phyloP scores from a whole-genome alignment of 2,797 vertebrate genomes.

The Rachycentron canadum region DNA sequence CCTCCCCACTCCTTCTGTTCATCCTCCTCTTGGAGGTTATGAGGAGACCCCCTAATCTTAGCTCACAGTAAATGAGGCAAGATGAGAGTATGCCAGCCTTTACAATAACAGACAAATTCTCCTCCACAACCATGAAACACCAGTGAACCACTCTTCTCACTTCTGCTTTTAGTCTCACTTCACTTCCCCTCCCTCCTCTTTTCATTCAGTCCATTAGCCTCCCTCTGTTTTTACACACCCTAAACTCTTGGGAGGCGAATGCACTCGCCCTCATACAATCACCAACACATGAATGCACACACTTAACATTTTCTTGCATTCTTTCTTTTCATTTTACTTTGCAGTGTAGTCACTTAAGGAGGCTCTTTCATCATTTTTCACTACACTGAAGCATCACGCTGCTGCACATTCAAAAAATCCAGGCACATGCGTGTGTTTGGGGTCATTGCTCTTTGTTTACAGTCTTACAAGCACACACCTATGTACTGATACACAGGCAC shows the following conservation, averaged over 20 bases:
- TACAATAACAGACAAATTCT: slow-evolving; percentile 68
- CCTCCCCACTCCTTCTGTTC: slow-evolving; percentile 34
- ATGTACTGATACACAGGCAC: slow-evolving; percentile 31
- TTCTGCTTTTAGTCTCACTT: slow-evolving; percentile 46
- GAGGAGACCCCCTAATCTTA: slow-evolving; percentile 50
- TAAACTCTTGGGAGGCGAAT: slow-evolving; percentile 53
- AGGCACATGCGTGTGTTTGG: background rate
- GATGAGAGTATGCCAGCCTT: slow-evolving; percentile 22
- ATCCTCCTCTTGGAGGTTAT: slow-evolving; percentile 31
- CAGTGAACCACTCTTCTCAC: slow-evolving; percentile 32
- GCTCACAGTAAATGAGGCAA: slow-evolving; percentile 44
- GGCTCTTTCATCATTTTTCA: slow-evolving; percentile 17
- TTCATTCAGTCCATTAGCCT: slow-evolving; percentile 69
- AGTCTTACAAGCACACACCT: slow-evolving; percentile 26
- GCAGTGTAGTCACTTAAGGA: slow-evolving; percentile 17
- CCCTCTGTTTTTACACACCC: slow-evolving; percentile 74
- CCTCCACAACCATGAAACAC: slow-evolving; percentile 50
- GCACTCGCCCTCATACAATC: slow-evolving; percentile 35
- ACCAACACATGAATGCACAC: slow-evolving; percentile 48
- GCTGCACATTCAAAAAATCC: slow-evolving; percentile 12
- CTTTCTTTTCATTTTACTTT: slow-evolving; percentile 34
- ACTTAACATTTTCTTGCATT: slow-evolving; percentile 49
- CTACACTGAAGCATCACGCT: background rate
- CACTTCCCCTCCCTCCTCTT: slow-evolving; percentile 27
- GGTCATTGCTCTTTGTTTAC: slow-evolving; percentile 43